Evolutionary conservation across 2,797 vertebrate species (phyloP).

Genomic region (Sciurus vulgaris): DNA sequence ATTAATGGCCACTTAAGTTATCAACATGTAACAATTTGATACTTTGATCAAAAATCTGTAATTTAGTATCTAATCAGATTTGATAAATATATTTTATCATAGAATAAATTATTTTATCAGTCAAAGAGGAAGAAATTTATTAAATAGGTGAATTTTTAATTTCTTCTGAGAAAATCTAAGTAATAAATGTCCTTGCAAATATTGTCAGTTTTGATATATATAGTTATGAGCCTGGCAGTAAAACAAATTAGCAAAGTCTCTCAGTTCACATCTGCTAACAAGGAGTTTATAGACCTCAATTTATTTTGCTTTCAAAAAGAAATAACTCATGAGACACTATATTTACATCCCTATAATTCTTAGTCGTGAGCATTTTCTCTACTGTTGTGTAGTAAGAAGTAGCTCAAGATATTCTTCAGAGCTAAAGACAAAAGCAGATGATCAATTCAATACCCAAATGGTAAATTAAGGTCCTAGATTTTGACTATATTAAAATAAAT

Average conservation of each 20-base stretch:
- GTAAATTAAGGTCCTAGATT: constrained; percentile 4
- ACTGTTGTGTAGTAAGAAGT: background rate
- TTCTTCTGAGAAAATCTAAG: constrained; percentile 58
- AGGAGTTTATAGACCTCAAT: constrained; percentile 69
- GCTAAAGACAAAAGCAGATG: constrained; percentile 52
- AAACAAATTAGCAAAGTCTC: constrained; percentile 66
- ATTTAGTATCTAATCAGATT: constrained; percentile 39
- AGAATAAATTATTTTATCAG: constrained; percentile 59
- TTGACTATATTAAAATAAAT: constrained; percentile 43
- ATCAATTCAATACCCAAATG: constrained; percentile 41
- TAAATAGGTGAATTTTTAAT: constrained; percentile 69
- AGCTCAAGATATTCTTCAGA: constrained; percentile 34
- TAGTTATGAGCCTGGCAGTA: constrained; percentile 60
- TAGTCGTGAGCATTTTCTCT: constrained; percentile 53
- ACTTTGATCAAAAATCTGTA: constrained; percentile 51
- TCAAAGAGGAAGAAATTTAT: constrained; percentile 47
- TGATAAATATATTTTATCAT: constrained; percentile 60
- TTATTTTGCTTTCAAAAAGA: constrained; percentile 75
- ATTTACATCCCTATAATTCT: constrained; percentile 66
- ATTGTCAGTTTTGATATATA: constrained; percentile 66
- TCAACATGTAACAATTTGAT: constrained; percentile 43
- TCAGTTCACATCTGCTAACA: constrained; percentile 72
- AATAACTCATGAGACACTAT: constrained; percentile 57
- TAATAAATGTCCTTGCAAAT: constrained; percentile 63
- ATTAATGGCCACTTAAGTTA: constrained; percentile 31